Evolutionary conservation across 2,888 invertebrate genomes (phyloP), one percentile per base, ranked within the genome.

Genomic region (Miltochrista miniata): DNA sequence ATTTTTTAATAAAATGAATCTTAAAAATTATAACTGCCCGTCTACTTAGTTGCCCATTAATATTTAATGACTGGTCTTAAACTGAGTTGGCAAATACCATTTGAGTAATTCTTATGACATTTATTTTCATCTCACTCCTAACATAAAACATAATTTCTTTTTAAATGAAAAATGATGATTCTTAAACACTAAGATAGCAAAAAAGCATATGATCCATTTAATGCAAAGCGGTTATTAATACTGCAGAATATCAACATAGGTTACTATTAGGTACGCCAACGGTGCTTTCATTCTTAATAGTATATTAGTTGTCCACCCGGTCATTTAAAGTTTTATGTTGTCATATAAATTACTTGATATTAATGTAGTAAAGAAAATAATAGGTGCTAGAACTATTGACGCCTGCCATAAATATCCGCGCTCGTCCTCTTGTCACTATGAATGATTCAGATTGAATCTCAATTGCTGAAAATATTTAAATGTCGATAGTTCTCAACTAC

Each of bases 381-480:
- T 50, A 47, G 48, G 18, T 24, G 5, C 18, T 42, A 46, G 38
- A 56, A 60, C 35, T 31, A 45, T 45, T 15, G 24, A 30, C 7
- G 14, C 7, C 2, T 34, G 35, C 42, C 57, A 54, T 62, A 60
- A 64, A 54, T 54, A 54, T 51, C 42, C 40, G 42, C 54, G 13
- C 35, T 35, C 35, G 35, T 35, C 18, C 5, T 4, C 18, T 24
- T 44, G 39, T 51, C 38, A 48, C 47, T 50, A 64, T 64, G 52
- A 64, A 64, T 64, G 59, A 64, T 64, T 64, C 64, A 63, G 24
- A 12, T 43, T 47, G 58, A 51, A 61, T 63, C 42, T 53, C 53
- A 59, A 56, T 47, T 42, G 46, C 31, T 43, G 54, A 64, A 61
- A 51, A 55, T 43, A 44, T 33, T 56, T 43, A 42, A 50, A 51